Percentiles rank a stretch among this genome's conserved stretches.
phyloP scores from a whole-genome alignment of 2,888 invertebrate genomes.

The Leucophenga maculata region DNA sequence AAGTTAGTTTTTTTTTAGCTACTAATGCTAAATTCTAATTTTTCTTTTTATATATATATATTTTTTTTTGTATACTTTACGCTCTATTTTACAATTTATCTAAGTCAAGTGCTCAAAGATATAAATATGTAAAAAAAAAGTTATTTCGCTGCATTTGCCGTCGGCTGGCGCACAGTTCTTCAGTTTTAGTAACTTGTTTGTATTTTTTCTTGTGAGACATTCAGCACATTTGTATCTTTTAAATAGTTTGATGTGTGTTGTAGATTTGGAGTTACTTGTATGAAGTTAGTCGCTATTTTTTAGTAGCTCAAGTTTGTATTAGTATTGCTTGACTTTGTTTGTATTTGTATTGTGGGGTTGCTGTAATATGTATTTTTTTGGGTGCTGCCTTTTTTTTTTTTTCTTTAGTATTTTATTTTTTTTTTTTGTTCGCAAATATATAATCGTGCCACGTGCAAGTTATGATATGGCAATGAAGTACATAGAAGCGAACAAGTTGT shows the following conservation, averaged over 20 bases:
- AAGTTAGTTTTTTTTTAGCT: too few species aligned
- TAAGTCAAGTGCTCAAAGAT: too few species aligned
- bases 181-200: not conserved
- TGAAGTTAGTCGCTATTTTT: too few species aligned
- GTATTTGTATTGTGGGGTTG: not conserved
- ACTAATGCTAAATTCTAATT: too few species aligned
- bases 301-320: too few species aligned
- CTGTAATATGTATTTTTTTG: not conserved
- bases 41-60: too few species aligned
- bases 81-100: too few species aligned
- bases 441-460: conserved; percentile 4
- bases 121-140: too few species aligned
- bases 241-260: too few species aligned
- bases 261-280: too few species aligned
- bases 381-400: not conserved
- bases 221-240: not conserved
- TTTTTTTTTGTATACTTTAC: too few species aligned
- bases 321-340: too few species aligned
- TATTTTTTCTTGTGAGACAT: conserved; percentile 11
- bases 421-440: not conserved
- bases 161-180: conserved; percentile 28
- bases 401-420: not conserved
- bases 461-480: not conserved
- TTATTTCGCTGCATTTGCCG: conserved; percentile 31
- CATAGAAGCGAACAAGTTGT: conserved; percentile 14